Percentiles rank a stretch among this genome's conserved stretches.
Conservation (phyloP, 2,888 invertebrate genomes). For the Polia nebulosa region DNA sequence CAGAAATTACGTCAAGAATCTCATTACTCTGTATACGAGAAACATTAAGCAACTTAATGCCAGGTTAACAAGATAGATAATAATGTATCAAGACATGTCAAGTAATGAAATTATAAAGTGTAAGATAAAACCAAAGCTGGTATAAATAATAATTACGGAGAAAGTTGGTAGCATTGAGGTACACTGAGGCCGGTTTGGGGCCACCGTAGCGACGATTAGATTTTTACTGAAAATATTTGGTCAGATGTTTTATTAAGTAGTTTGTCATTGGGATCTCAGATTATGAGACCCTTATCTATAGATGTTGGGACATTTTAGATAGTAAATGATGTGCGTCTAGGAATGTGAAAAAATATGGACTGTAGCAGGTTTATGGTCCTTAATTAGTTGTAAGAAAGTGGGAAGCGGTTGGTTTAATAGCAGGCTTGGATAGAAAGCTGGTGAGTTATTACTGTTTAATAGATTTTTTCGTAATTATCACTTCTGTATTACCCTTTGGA, state of each 20-base stretch:
- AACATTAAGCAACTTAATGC: slow-evolving; percentile 46
- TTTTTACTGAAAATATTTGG: slow-evolving; percentile 81
- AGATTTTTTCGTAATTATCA: slow-evolving; percentile 47
- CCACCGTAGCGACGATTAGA: slow-evolving; percentile 74
- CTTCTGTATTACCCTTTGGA: slow-evolving; percentile 38
- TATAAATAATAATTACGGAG: slow-evolving; percentile 89
- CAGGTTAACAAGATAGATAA: slow-evolving; percentile 64
- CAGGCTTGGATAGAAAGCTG: slow-evolving; percentile 50
- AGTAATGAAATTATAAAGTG: slow-evolving; percentile 76
- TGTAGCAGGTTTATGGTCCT: slow-evolving; percentile 48
- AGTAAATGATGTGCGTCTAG: slow-evolving; percentile 47
- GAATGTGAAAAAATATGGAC: slow-evolving; percentile 44
- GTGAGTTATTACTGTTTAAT: slow-evolving; percentile 33
- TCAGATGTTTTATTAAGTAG: slow-evolving; percentile 72
- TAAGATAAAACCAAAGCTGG: slow-evolving; percentile 77
- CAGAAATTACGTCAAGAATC: slow-evolving; percentile 21
- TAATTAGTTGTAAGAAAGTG: slow-evolving; percentile 61
- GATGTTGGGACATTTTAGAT: slow-evolving; percentile 60
- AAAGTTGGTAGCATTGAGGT: slow-evolving; percentile 83
- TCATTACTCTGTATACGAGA: slow-evolving; percentile 28
- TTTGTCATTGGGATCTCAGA: slow-evolving; percentile 68
- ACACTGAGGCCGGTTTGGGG: slow-evolving; percentile 65
- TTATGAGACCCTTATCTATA: slow-evolving; percentile 54
- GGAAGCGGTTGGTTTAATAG: slow-evolving; percentile 48
- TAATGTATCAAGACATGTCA: slow-evolving; percentile 69